Conservation (phyloP, 1,140 invertebrate species). For the Drosophila mojavensis region DNA sequence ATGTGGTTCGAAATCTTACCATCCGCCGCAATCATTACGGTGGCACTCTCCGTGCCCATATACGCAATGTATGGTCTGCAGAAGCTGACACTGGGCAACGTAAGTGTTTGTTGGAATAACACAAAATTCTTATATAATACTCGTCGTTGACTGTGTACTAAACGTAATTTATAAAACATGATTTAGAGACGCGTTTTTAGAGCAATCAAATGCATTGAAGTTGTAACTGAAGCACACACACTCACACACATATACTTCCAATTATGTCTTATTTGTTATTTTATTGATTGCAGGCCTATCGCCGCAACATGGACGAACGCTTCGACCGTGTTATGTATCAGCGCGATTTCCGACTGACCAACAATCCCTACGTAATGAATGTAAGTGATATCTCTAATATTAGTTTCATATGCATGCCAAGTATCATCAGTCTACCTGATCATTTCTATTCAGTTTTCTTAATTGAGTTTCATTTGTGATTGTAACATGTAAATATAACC, state of each 20-base stretch:
- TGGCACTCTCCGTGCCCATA: constrained; percentile 85
- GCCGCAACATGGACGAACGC: constrained; percentile 84
- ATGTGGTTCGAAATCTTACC: constrained; percentile 89
- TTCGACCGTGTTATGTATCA: constrained; percentile 85
- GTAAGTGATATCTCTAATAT: constrained; percentile 79
- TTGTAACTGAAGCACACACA: constrained; percentile 6
- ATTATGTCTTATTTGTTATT: constrained; percentile 14
- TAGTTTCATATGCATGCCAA: constrained; percentile 9
- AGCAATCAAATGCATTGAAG: constrained; percentile 11
- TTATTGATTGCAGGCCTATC: constrained; percentile 83
- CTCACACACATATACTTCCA: not conserved
- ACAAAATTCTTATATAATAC: constrained; percentile 78
- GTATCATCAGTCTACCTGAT: not conserved
- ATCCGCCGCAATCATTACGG: constrained; percentile 86
- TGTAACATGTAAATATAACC: not conserved
- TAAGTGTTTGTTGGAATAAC: constrained; percentile 80
- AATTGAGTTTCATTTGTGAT: not conserved
- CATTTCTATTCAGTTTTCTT: not conserved
- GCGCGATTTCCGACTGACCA: constrained; percentile 85
- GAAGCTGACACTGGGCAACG: constrained; percentile 86
- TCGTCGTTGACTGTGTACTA: constrained; percentile 48
- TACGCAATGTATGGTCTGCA: constrained; percentile 86
- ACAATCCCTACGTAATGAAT: constrained; percentile 85
- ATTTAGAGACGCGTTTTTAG: constrained; percentile 24
- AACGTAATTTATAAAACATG: constrained; percentile 66